Evolutionary conservation across 2,113 vertebrate genomes (phyloP), one percentile per base, ranked within the genome.

Genomic region (Formicarius rufipectus): DNA sequence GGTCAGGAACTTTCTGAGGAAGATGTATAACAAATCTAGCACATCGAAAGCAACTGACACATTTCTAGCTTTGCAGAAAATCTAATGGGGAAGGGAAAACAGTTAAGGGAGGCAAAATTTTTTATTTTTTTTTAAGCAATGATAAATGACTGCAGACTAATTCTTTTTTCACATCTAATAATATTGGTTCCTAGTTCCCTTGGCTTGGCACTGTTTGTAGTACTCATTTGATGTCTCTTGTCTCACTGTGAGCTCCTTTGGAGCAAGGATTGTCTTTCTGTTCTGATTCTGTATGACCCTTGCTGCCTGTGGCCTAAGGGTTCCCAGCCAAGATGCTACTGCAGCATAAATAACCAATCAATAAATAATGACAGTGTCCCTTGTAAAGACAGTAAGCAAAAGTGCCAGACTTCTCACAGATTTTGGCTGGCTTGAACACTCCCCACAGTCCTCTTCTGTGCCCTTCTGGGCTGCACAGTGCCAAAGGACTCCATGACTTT

Each of bases 1-100:
- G 93, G 89, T 94, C 91, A 93, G 95, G 93, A 95, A 87, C 80
- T 92, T 95, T 92, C 81, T 89, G 90, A 82, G 92, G 90, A 94
- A 93, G 84, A 20, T 31, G 35, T 86, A 10, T 69, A 80, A 90
- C 72, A 83, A 66, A 78, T 55, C 80, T 47, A 90, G 52, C 60
- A 47, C 52, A 78, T 39, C 0, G 4, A 88, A 84, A 71, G 83
- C 24, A 71, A 23, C 55, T 84, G 87, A 74, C 75, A 44, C 24
- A 2, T 75, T 86, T 92, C 88, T 31, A 21, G 60, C 79, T 73
- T 49, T 89, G 56, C 66, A 90, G 60, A 92, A 86, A 72, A 75
- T 64, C 52, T 27, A 72, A 12, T 24, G 72, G 35, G 68, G 27
- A n/a, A 75, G 27, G 47, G 52, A 78, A 94, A 90, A 55, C 28